Percentiles rank a stretch among this genome's conserved stretches.
Conservation (phyloP, 2,113 vertebrate species). For the Columba janthina region DNA sequence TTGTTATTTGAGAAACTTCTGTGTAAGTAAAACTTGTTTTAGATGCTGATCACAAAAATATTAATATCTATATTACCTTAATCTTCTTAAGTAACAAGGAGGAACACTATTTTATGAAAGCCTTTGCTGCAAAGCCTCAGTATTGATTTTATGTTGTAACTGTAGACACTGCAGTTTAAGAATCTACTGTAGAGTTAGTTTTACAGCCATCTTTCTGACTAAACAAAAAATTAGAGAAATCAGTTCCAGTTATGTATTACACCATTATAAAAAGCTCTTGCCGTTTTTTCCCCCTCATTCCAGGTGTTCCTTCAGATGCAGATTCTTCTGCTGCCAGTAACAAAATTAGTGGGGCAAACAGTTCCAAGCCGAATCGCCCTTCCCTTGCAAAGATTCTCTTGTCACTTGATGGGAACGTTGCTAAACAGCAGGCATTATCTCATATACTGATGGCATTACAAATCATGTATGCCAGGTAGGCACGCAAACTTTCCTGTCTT, state of each 20-base stretch:
- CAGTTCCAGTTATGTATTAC: not conserved
- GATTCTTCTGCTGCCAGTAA: slow-evolving; percentile 89
- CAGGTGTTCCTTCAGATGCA: slow-evolving; percentile 93
- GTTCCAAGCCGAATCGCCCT: slow-evolving; percentile 87
- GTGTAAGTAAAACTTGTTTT: not conserved
- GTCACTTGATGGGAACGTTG: slow-evolving; percentile 91
- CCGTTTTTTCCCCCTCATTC: not conserved
- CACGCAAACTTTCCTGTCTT: not conserved
- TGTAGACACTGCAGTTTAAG: not conserved
- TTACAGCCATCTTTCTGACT: not conserved
- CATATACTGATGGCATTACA: slow-evolving; percentile 93
- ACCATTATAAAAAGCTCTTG: not conserved
- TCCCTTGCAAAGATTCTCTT: slow-evolving; percentile 96
- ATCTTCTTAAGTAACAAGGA: not conserved
- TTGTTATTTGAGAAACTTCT: not conserved
- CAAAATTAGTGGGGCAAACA: slow-evolving; percentile 87
- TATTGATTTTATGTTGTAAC: not conserved
- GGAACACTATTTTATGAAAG: not conserved
- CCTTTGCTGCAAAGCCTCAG: not conserved
- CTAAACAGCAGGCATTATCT: slow-evolving; percentile 94
- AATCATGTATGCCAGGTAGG: slow-evolving; percentile 96
- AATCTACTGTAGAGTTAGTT: not conserved
- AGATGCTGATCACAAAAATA: not conserved
- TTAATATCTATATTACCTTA: not conserved
- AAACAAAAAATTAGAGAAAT: not conserved